Conservation (phyloP, 2,797 vertebrate genomes). For the Gymnopithys bicolor region DNA sequence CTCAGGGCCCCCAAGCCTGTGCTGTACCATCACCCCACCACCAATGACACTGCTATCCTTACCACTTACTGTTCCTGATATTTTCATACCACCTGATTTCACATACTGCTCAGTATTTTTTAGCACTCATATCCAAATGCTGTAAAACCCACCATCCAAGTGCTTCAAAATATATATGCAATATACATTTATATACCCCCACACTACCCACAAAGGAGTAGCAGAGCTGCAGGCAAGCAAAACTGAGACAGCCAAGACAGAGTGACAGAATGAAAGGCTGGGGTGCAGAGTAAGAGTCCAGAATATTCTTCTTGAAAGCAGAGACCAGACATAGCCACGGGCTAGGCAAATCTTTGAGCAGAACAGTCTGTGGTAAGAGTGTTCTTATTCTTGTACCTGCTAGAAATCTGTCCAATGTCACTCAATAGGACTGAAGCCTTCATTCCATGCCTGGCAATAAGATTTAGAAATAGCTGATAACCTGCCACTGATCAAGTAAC, state of each 20-base stretch:
- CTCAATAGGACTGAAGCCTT: background rate
- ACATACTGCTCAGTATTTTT: background rate
- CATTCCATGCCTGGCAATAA: background rate
- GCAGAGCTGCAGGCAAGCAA: constrained; percentile 14
- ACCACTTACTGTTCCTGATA: background rate
- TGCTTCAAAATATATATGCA: background rate
- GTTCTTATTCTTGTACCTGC: background rate
- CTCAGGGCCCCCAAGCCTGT: background rate
- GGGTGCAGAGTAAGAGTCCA: background rate
- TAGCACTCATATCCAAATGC: background rate
- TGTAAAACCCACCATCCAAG: background rate
- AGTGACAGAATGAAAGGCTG: background rate
- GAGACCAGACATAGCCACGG: background rate
- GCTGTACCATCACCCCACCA: background rate
- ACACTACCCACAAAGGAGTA: constrained; percentile 10
- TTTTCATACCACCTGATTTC: background rate
- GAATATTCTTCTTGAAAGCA: background rate
- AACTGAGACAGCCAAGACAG: background rate
- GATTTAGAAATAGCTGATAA: background rate
- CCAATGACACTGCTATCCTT: background rate
- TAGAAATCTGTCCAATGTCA: background rate
- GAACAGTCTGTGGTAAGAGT: background rate
- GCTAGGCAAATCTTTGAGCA: background rate
- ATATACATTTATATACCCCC: background rate
- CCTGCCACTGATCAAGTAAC: background rate